Evolutionary conservation across 1,140 invertebrate genomes (phyloP).

Genomic region (Drosophila sp.): DNA sequence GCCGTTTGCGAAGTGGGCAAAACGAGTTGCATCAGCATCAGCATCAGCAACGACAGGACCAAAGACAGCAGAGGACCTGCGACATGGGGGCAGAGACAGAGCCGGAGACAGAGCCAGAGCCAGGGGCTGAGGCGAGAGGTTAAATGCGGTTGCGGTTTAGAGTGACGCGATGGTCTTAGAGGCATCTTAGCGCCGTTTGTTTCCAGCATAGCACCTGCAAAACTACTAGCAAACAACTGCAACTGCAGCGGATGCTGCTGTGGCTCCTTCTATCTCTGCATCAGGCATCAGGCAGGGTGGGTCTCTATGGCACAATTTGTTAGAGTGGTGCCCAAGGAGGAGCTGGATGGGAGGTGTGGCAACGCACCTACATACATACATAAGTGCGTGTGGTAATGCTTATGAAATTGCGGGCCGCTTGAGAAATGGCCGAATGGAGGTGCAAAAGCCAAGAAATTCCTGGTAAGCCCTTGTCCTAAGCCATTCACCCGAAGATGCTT

Average conservation of each 20-base stretch:
- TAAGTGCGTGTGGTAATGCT: constrained; percentile 28
- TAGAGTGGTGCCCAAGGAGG: constrained; percentile 58
- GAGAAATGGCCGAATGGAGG: neutral
- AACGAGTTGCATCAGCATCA: constrained; percentile 26
- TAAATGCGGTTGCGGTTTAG: constrained; percentile 68
- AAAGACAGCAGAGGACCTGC: neutral
- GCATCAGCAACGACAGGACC: constrained; percentile 28
- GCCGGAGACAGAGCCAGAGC: neutral
- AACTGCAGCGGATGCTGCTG: constrained; percentile 1
- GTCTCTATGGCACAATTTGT: constrained; percentile 62
- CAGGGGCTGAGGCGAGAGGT: constrained; percentile 19
- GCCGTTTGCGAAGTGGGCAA: constrained; percentile 44
- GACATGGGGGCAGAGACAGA: neutral
- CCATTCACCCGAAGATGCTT: neutral
- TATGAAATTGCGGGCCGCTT: constrained; percentile 11
- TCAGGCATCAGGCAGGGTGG: no score
- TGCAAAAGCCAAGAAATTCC: constrained; percentile 14
- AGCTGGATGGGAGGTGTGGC: neutral
- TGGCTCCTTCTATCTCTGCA: constrained; percentile 9
- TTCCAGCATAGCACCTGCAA: constrained; percentile 38
- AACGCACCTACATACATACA: constrained; percentile 9
- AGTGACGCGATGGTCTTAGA: constrained; percentile 64
- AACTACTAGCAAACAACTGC: constrained; percentile 6
- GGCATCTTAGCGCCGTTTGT: constrained; percentile 56
- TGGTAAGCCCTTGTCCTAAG: constrained; percentile 8